These are phyloP conservation scores for Brachypterus glaber DNA, from an alignment of 2,888 invertebrate genomes.

Conservation along the genomic window DNA sequence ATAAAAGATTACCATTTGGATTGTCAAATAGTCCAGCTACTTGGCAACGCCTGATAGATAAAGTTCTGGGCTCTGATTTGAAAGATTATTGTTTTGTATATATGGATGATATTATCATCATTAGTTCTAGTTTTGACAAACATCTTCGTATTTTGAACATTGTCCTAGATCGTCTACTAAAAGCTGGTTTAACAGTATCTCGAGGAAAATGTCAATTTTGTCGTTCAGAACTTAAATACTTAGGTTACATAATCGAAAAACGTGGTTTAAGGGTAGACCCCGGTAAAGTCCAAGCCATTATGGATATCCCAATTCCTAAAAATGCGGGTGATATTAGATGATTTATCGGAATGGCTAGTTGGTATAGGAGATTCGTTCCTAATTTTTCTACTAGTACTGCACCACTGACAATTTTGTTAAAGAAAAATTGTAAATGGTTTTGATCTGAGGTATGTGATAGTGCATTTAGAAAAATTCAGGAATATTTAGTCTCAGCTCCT, in stretches of 20 bases:
- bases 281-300: too few relatives aligned
- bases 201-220: slow-evolving; percentile 15
- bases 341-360: too few relatives aligned
- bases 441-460: too few relatives aligned
- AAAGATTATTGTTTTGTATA: slow-evolving; percentile 13
- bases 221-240: slow-evolving; percentile 11
- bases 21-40: not conserved
- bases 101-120: slow-evolving; percentile 13
- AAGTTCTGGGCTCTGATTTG: slow-evolving; percentile 9
- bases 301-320: too few relatives aligned
- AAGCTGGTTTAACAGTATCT: slow-evolving; percentile 13
- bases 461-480: too few relatives aligned
- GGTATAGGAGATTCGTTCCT: too few relatives aligned
- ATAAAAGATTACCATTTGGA: slow-evolving; percentile 1
- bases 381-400: too few relatives aligned
- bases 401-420: too few relatives aligned
- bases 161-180: slow-evolving; percentile 2
- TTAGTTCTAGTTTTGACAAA: slow-evolving; percentile 7
- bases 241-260: slow-evolving; percentile 14
- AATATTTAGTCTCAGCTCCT: too few relatives aligned
- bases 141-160: slow-evolving; percentile 2
- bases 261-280: slow-evolving; percentile 13
- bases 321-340: too few relatives aligned
- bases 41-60: slow-evolving; percentile 5
- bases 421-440: too few relatives aligned